phyloP scores from a whole-genome alignment of 2,797 vertebrate species.

The Mormyrus proboscirostris region DNA sequence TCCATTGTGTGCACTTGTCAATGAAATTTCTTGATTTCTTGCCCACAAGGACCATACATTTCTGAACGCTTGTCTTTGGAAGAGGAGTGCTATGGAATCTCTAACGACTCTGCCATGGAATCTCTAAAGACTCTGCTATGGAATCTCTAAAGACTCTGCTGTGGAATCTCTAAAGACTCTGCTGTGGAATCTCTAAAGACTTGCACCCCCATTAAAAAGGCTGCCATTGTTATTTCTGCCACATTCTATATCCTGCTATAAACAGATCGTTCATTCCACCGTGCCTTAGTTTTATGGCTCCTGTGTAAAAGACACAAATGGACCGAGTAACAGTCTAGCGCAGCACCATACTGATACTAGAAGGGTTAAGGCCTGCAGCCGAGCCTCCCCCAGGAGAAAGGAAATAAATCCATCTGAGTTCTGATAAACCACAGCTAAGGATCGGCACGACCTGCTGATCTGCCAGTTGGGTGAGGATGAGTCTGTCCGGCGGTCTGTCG shows the following conservation, averaged over 20 bases:
- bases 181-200: too few relatives aligned
- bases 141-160: too few relatives aligned
- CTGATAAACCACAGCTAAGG: background rate
- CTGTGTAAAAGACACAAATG: background rate
- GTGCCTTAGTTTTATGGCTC: background rate
- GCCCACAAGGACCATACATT: slow-evolving; percentile 12
- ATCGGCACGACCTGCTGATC: background rate
- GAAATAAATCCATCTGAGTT: background rate
- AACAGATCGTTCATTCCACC: background rate
- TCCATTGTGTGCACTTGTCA: background rate
- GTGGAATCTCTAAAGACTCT: too few relatives aligned
- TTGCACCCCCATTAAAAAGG: background rate
- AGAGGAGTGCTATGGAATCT: background rate
- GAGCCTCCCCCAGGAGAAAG: background rate
- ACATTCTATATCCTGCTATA: slow-evolving; percentile 5
- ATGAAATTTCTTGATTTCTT: slow-evolving; percentile 25
- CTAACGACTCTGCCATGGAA: too few relatives aligned
- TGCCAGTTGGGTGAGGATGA: background rate
- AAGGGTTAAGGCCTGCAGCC: background rate
- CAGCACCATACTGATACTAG: background rate
- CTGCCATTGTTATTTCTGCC: background rate
- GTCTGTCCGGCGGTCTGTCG: background rate
- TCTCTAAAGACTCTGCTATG: too few relatives aligned
- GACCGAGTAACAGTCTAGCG: background rate
- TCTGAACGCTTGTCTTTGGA: slow-evolving; percentile 6